Evolutionary conservation across 2,888 invertebrate genomes (phyloP).

Genomic region (Horisme vitalbata): DNA sequence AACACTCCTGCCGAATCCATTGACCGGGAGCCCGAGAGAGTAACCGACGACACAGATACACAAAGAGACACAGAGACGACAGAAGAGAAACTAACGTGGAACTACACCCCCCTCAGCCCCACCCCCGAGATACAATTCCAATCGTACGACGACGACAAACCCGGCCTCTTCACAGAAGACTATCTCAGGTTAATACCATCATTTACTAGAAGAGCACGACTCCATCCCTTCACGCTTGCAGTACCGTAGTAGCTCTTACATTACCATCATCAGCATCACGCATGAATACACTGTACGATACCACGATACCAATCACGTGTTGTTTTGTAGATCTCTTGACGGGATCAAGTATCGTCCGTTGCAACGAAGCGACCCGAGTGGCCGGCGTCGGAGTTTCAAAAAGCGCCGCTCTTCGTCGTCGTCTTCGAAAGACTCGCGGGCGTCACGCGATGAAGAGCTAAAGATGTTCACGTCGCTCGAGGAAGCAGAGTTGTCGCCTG

Average conservation of each 20-base stretch:
- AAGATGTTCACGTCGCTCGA: conserved; percentile 85
- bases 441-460: conserved; percentile 85
- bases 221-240: conserved; percentile 52
- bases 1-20: conserved; percentile 65
- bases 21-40: conserved; percentile 53
- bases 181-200: conserved; percentile 78
- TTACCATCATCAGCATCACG: conserved; percentile 52
- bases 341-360: conserved; percentile 85
- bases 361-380: conserved; percentile 84
- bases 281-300: conserved; percentile 70
- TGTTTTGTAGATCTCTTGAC: conserved; percentile 84
- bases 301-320: conserved; percentile 73
- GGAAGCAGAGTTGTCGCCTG: conserved; percentile 81
- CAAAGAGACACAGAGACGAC: conserved; percentile 33
- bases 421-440: conserved; percentile 83
- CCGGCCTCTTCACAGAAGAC: conserved; percentile 70
- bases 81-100: conserved; percentile 71
- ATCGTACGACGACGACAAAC: conserved; percentile 77
- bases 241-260: conserved; percentile 51
- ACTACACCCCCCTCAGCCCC: conserved; percentile 71
- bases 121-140: conserved; percentile 77
- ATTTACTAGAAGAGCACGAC: conserved; percentile 50
- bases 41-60: conserved; percentile 35
- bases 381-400: conserved; percentile 83
- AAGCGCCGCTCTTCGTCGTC: conserved; percentile 84